Evolutionary conservation across 2,113 vertebrate species (phyloP).

Genomic region (Clinocottus analis): DNA sequence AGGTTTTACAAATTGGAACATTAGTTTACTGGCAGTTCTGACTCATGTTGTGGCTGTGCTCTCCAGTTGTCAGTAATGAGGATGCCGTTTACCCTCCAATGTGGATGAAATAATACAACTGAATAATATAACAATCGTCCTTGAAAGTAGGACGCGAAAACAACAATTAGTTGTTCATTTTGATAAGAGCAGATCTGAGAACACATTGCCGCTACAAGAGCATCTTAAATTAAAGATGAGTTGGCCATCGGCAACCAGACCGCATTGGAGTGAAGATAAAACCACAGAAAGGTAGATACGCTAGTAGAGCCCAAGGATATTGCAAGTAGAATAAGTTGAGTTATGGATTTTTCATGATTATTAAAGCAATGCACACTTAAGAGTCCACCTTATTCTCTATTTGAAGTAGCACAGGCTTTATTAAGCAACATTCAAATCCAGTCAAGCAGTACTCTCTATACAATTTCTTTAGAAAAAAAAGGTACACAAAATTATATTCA

Average conservation of each 20-base stretch:
- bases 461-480: not conserved
- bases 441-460: not conserved
- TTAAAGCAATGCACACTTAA: not conserved
- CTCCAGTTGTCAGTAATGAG: slow-evolving; percentile 49
- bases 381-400: slow-evolving; percentile 5
- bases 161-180: slow-evolving; percentile 12
- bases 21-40: slow-evolving; percentile 41
- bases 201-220: slow-evolving; percentile 4
- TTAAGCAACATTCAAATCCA: slow-evolving; percentile 16
- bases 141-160: slow-evolving; percentile 23
- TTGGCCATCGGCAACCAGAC: not conserved
- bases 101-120: slow-evolving; percentile 22
- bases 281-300: not conserved
- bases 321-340: not conserved
- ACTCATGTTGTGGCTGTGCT: slow-evolving; percentile 31
- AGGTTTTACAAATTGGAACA: slow-evolving; percentile 53
- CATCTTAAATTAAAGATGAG: slow-evolving; percentile 2
- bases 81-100: slow-evolving; percentile 32
- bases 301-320: not conserved
- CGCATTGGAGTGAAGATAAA: not conserved
- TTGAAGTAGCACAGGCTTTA: not conserved
- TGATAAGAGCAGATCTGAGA: slow-evolving; percentile 30
- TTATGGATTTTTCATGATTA: slow-evolving; percentile 1
- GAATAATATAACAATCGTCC: slow-evolving; percentile 29
- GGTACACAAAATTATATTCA: not conserved